Evolutionary conservation across 2,888 invertebrate genomes (phyloP), one percentile per base, ranked within the genome.

Genomic region (Drosophila antonietae): DNA sequence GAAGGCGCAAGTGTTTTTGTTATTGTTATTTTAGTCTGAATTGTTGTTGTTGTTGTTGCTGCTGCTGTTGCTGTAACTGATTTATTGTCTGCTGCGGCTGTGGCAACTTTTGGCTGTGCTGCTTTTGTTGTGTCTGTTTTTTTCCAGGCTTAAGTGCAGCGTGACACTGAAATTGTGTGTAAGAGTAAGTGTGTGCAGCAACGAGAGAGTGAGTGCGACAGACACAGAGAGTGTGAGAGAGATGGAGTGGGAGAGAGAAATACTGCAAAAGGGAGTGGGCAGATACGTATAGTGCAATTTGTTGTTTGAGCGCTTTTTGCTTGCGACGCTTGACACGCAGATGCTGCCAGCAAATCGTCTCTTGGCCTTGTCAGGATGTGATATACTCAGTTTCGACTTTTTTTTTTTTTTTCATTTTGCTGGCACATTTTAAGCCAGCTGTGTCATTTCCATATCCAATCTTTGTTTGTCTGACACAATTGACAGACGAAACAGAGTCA

Each of bases 91-190:
- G 64, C 52, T 55, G 68, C 37, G 14, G 52, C 63, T 80, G 70
- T 60, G 53, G 80, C 76, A 73, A 80, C 74, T 80, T 79, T 71
- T 73, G 64, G 43, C 41, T 31, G 15, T 69, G 56, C 71, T 74
- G 60, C 47, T 65, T 71, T 70, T 63, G 53, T 68, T 58, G 41
- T 33, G 55, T 67, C 31, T 55, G 53, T 55, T 35, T 69, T 65
- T 68, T 61, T 39, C 31, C 61, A 68, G 66, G 60, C 75, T 74
- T 68, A 72, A 74, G 64, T 62, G 71, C 70, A 68, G 78, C 82
- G 68, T 87, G 84, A 87, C 87, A 82, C 78, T 84, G 85, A 87
- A 84, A 67, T 72, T 61, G 41, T 49, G 69, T 62, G 69, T 23
- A 55, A 52, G 68, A 59, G 53, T 37, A 20, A 56, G 56, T 55